phyloP scores from a whole-genome alignment of 2,888 invertebrate genomes.

The Rhingia rostrata region DNA sequence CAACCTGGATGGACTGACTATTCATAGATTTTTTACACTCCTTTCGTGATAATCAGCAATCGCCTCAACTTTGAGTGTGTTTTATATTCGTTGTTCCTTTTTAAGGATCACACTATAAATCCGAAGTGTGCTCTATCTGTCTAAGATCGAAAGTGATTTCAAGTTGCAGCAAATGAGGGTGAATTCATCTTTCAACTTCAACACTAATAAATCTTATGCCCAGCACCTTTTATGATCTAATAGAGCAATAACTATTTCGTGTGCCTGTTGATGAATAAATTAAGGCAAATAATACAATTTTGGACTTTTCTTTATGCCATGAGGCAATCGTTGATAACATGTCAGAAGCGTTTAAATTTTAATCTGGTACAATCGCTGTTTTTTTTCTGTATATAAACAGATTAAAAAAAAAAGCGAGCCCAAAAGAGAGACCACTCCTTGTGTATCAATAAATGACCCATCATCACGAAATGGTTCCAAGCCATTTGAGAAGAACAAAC shows the following conservation, averaged over 20 bases:
- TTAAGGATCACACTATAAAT: slow-evolving; percentile 13
- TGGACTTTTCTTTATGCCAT: background rate
- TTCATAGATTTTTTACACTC: slow-evolving; percentile 35
- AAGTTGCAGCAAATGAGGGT: slow-evolving; percentile 21
- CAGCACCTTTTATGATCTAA: slow-evolving; percentile 52
- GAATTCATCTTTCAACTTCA: background rate
- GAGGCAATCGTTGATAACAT: background rate
- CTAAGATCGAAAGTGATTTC: slow-evolving; percentile 39
- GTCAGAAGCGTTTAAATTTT: no score
- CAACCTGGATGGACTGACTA: background rate
- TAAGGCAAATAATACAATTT: slow-evolving; percentile 10
- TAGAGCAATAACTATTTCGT: slow-evolving; percentile 48
- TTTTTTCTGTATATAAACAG: no score
- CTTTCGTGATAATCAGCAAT: slow-evolving; percentile 23
- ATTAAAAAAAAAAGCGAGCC: background rate
- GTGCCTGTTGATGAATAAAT: slow-evolving; percentile 64
- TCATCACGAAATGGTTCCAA: slow-evolving; percentile 34
- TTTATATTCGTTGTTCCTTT: slow-evolving; percentile 20
- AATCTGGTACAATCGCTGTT: no score
- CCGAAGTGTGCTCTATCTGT: slow-evolving; percentile 58
- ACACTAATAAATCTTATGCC: background rate
- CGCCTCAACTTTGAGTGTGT: slow-evolving; percentile 12
- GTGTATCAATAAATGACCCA: slow-evolving; percentile 30
- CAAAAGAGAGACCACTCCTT: slow-evolving; percentile 29
- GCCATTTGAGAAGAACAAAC: slow-evolving; percentile 9